Evolutionary conservation across 2,113 vertebrate genomes (phyloP).

Genomic region (Mirounga angustirostris): DNA sequence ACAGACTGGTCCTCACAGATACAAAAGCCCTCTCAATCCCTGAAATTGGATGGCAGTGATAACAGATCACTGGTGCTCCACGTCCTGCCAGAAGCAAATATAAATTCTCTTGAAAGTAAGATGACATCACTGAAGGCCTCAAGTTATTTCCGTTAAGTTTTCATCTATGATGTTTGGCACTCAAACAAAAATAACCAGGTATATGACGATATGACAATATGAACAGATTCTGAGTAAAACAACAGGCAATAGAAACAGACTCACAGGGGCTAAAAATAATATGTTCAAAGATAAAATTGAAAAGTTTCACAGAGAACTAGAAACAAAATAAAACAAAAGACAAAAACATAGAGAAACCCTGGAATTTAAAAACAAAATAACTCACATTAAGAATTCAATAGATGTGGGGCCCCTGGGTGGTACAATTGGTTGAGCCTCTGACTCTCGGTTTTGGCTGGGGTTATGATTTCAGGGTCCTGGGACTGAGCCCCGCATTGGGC

Average conservation of each 20-base stretch:
- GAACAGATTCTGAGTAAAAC: neutral
- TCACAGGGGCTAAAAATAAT: neutral
- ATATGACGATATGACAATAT: neutral
- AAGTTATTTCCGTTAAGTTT: neutral
- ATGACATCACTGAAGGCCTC: neutral
- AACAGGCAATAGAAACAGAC: neutral
- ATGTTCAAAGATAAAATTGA: constrained; percentile 18
- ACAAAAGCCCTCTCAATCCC: neutral
- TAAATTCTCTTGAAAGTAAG: neutral
- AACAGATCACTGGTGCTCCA: neutral
- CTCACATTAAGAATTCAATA: constrained; percentile 42
- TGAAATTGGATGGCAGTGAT: neutral
- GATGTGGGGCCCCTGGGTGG: neutral
- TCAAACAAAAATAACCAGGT: neutral
- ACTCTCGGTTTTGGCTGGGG: neutral
- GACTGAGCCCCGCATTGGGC: neutral
- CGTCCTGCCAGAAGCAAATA: neutral
- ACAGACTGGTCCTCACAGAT: neutral
- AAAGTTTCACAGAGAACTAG: constrained; percentile 35
- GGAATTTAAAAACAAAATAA: constrained; percentile 33
- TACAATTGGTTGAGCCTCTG: neutral
- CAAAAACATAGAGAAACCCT: neutral
- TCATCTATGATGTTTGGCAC: neutral
- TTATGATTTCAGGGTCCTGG: neutral
- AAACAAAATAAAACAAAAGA: neutral